These are phyloP conservation scores for Phyllopteryx taeniolatus DNA, from an alignment of 2,113 vertebrate genomes.

Conservation along the genomic window DNA sequence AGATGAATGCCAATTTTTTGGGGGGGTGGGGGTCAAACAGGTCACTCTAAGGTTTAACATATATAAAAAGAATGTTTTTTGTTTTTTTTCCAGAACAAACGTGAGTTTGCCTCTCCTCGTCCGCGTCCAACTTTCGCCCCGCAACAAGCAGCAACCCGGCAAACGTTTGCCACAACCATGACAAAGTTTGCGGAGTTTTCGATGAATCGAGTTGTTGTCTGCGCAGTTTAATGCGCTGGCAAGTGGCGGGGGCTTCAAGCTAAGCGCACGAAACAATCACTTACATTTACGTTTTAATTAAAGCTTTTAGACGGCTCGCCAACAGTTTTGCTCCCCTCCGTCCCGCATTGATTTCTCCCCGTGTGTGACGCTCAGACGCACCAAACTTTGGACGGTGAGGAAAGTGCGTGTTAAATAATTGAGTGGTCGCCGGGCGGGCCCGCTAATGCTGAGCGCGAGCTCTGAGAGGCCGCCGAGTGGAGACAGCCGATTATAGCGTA, in stretches of 20 bases:
- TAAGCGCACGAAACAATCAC: conserved; percentile 23
- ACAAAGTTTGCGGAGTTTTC: not conserved
- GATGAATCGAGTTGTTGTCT: not conserved
- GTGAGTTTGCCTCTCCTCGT: too few species aligned
- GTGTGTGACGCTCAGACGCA: conserved; percentile 1
- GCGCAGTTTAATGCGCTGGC: not conserved
- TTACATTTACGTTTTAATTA: conserved; percentile 32
- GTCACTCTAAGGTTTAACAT: not conserved
- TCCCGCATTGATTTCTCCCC: conserved; percentile 14
- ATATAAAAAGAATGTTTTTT: not conserved
- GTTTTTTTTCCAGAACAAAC: too few species aligned
- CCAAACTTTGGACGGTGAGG: conserved; percentile 24
- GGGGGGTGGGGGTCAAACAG: not conserved
- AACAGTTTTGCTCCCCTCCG: conserved; percentile 25
- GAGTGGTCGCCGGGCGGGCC: conserved; percentile 13
- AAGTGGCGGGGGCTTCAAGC: not conserved
- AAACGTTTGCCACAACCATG: not conserved
- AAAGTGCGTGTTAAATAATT: conserved; percentile 42
- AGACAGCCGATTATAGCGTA: conserved; percentile 41
- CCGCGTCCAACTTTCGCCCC: too few species aligned
- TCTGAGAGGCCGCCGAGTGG: conserved; percentile 37
- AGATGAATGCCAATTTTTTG: too few species aligned
- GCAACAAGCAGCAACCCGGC: too few species aligned
- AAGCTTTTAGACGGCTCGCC: conserved; percentile 32
- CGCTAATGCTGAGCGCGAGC: conserved; percentile 27